Conservation (phyloP, 37 sponge, comb jelly and placozoan genomes). For the Agelas oroides region DNA sequence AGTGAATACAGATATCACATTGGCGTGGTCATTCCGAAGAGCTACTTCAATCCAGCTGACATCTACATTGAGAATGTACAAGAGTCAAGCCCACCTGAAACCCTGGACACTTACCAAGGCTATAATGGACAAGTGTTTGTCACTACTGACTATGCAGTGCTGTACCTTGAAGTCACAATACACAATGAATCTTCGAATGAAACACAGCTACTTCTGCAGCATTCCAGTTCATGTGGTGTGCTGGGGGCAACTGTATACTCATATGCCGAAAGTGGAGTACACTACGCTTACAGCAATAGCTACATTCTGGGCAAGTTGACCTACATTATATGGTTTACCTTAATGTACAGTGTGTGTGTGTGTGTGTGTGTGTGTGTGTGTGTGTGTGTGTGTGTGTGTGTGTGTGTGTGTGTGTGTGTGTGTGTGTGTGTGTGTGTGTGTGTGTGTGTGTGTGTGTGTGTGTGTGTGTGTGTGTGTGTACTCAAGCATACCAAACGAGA, state of each 20-base stretch:
- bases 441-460: too few species aligned
- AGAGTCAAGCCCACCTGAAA: neutral
- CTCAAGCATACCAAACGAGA: too few species aligned
- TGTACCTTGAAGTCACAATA: neutral
- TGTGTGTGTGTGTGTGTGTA: too few species aligned
- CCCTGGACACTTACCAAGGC: neutral
- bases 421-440: too few species aligned
- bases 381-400: too few species aligned
- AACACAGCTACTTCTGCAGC: constrained; percentile 14
- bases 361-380: too few species aligned
- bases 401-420: too few species aligned
- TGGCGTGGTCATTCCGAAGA: neutral
- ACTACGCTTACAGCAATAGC: constrained; percentile 32
- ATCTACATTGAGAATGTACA: neutral
- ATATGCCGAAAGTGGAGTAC: neutral
- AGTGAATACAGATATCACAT: constrained; percentile 15
- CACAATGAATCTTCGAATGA: neutral
- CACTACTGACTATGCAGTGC: neutral
- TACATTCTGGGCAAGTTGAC: constrained; percentile 18
- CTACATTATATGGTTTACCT: too few species aligned
- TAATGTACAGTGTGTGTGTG: too few species aligned
- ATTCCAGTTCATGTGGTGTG: neutral
- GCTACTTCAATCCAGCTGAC: neutral
- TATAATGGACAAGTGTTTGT: neutral
- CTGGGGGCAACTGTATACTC: constrained; percentile 2